Evolutionary conservation across 92 coral and sea anemone genomes (phyloP).

Genomic region (Heliopora coerulea): DNA sequence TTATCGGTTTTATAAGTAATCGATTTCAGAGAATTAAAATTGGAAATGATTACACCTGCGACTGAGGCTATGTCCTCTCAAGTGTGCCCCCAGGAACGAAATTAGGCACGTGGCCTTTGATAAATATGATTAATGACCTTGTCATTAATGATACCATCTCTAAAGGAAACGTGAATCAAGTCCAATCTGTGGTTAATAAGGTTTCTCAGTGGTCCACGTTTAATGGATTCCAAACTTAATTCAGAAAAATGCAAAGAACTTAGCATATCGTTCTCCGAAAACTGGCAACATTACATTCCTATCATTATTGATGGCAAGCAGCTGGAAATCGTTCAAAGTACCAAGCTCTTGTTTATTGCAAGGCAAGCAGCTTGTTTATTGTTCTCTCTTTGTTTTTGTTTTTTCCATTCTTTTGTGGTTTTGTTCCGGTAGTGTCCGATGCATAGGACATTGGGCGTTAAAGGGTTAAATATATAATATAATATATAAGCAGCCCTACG

Average conservation of each 20-base stretch:
- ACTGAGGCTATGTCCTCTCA: not conserved
- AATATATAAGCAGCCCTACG: too few species aligned
- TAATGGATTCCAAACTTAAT: not conserved
- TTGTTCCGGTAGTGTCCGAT: too few species aligned
- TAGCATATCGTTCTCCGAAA: not conserved
- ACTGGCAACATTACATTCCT: not conserved
- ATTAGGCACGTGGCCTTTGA: not conserved
- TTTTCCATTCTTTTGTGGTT: too few species aligned
- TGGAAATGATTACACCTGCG: not conserved
- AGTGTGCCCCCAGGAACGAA: not conserved
- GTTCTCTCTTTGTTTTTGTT: too few species aligned
- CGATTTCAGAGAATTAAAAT: not conserved
- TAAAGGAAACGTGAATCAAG: not conserved
- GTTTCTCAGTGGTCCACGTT: not conserved
- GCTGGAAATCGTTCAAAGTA: not conserved
- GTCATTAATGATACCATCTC: not conserved
- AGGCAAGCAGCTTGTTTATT: too few species aligned
- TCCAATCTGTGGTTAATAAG: not conserved
- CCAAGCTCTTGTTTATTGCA: not conserved
- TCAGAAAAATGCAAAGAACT: constrained; percentile 5
- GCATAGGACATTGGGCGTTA: too few species aligned
- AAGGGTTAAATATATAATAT: too few species aligned
- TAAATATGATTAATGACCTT: not conserved
- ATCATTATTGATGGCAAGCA: not conserved
- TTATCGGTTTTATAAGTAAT: not conserved